phyloP scores from a whole-genome alignment of 2,797 vertebrate species.

The Sphenodon punctatus region DNA sequence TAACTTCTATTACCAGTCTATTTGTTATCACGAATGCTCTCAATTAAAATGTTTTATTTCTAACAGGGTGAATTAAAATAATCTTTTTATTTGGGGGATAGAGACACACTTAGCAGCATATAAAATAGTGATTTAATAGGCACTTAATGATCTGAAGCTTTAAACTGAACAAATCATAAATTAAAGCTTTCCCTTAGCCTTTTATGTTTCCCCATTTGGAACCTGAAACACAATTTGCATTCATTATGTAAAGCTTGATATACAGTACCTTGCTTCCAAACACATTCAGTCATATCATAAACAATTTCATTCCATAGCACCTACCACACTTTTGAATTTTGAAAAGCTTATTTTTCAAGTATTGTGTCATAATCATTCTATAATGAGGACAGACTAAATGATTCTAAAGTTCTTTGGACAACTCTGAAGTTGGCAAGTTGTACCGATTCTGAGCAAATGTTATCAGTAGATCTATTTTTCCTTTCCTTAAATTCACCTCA shows the following conservation, averaged over 20 bases:
- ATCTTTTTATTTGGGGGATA: slow-evolving; percentile 52
- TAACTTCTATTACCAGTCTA: slow-evolving; percentile 32
- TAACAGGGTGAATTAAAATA: slow-evolving; percentile 41
- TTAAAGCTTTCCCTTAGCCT: slow-evolving; percentile 35
- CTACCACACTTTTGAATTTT: neutral
- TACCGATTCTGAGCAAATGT: neutral
- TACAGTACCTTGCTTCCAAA: neutral
- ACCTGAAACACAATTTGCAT: slow-evolving; percentile 33
- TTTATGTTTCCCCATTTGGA: slow-evolving; percentile 48
- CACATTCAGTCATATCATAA: slow-evolving; percentile 6
- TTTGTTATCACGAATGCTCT: slow-evolving; percentile 46
- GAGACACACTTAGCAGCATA: slow-evolving; percentile 40
- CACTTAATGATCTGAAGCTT: slow-evolving; percentile 45
- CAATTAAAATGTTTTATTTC: slow-evolving; percentile 57
- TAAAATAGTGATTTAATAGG: slow-evolving; percentile 49
- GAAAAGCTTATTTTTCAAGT: neutral
- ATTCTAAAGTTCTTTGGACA: neutral
- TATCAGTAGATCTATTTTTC: neutral
- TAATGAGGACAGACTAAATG: neutral
- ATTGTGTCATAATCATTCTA: neutral
- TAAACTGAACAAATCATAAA: slow-evolving; percentile 53
- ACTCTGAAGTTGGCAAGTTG: neutral
- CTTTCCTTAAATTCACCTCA: neutral
- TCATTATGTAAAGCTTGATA: slow-evolving; percentile 12
- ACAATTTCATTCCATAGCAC: neutral